Evolutionary conservation across 1,140 invertebrate species (phyloP), one percentile per base, ranked within the genome.

Genomic region (Rhyzopertha dominica): DNA sequence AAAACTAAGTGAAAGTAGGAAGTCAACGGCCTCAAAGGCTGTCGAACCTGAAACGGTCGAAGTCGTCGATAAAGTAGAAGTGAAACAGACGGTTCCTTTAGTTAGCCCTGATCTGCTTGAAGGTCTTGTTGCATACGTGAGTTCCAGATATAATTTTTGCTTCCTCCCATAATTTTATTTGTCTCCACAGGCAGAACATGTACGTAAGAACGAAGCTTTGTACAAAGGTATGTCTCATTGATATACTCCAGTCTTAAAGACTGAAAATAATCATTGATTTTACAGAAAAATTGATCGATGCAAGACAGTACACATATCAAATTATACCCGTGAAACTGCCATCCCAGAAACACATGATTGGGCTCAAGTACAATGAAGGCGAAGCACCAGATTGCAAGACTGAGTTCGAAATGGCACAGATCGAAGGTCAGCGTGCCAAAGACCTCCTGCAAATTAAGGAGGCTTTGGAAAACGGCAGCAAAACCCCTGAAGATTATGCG

Each of bases 341-440:
- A n/a, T 44, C 44, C 14, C 51, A 52, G n/a, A 53, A 47, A 40
- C n/a, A n/a, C n/a, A 43, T 31, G 22, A 36, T 54, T 17, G 41
- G 44, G 12, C 42, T 47, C 24, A 44, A 51, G 37, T 47, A 35
- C 25, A 45, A 45, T 20, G 9, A 8, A 31, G 14, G 32, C 23
- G 14, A 23, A 16, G 24, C 40, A 19, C n/a, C 17, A 10, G 3
- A 4, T 4, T 54, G 55, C 24, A 31, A 39, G 9, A 55, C 49
- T 31, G 61, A 63, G 50, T 57, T 56, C 28, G 55, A 63, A 10
- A 24, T 51, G 20, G 58, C 61, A 5, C 5, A 55, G 7, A 56
- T 53, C 25, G 59, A 63, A 24, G 52, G 49, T 42, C 16, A 53
- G 24, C 43, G 53, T 46, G 52, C 52, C 14, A 40, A 50, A 31